Percentiles rank a stretch among this genome's conserved stretches.
phyloP scores from a whole-genome alignment of 2,888 invertebrate species.

The Tachina grossa region DNA sequence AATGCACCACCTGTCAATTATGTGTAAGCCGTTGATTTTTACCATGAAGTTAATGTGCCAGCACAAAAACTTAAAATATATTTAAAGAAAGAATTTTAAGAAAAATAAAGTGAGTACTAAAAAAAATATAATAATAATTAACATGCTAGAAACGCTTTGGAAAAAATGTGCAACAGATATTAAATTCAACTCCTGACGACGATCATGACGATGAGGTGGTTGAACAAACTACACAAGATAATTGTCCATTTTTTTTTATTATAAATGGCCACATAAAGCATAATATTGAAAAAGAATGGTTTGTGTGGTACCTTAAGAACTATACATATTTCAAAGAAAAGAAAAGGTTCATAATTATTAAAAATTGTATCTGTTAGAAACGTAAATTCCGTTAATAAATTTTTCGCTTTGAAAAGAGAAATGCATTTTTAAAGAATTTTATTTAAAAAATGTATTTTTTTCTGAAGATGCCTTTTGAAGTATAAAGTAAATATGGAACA shows the following conservation, averaged over 20 bases:
- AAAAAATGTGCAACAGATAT: conserved; percentile 60
- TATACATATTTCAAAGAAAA: neutral
- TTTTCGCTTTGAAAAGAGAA: too few relatives aligned
- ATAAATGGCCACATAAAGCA: neutral
- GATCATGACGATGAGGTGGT: conserved; percentile 30
- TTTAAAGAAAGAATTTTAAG: conserved; percentile 21
- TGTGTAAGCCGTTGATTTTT: conserved; percentile 57
- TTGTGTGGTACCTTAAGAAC: neutral
- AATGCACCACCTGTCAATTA: conserved; percentile 67
- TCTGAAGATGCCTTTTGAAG: neutral
- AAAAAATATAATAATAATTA: conserved; percentile 54
- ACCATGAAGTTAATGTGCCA: conserved; percentile 57
- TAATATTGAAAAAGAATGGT: neutral
- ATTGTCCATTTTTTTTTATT: conserved; percentile 2
- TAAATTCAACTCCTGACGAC: conserved; percentile 57
- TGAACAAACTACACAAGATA: conserved; percentile 36
- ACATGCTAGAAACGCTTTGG: conserved; percentile 59
- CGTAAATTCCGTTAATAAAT: neutral
- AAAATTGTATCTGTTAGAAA: too few relatives aligned
- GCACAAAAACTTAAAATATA: conserved; percentile 34
- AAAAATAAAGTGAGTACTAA: conserved; percentile 9
- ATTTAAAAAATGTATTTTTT: too few relatives aligned
- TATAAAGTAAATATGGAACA: neutral
- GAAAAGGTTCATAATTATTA: too few relatives aligned
- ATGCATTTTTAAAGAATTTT: too few relatives aligned